Base-by-base conservation (phyloP, 2,797 vertebrate genomes). In the Numenius phaeopus region DNA sequence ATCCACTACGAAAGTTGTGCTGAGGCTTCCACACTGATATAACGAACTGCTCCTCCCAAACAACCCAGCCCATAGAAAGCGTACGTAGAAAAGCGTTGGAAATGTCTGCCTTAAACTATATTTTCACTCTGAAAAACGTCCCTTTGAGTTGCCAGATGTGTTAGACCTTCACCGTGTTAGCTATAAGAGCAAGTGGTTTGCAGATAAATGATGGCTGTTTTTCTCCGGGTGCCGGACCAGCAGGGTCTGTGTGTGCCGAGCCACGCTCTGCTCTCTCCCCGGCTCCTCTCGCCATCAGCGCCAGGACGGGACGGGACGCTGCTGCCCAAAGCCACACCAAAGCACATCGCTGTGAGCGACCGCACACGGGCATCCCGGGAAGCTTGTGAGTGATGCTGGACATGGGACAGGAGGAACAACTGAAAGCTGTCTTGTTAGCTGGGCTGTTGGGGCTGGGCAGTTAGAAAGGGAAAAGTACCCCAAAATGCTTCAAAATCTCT, bases 1-100 rank as follows among this genome's bases (percentile, higher is more conserved):
- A 90, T 97, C 44, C 94, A 94, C 91, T 99, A 98, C 62, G 97
- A 98, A 54, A 64, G 34, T 23, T 99, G 99, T 93, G 17, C 29
- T 92, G 66, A 94, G 64, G 87, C 78, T 91, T 94, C 79, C 55
- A 54, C 29, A 4, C 6, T 40, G 39, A 57, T 83, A 1, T 92
- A 92, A 87, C 0, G 3, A 88, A 65, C 57, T 20, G 20, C 42
- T 80, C 76, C 58, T 89, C 62, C 58, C 49, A 59, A 16, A 62
- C 10, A 83, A 42, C 62, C 62, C 62, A 30, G 65, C 64, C 59
- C 29, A 5, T 1, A 73, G 83, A 37, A 80, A 50, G 34, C 16
- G 11, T 50, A 59, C 29, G 18, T 29, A 52, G 27, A 16, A 52
- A 17, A 52, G 39, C 16, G 10, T 47, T 57, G 66, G 62, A 62